Percentiles rank a stretch among this genome's conserved stretches.
Evolutionary conservation across 1,140 invertebrate species (phyloP).

Genomic region (Caenorhabditis briggsae): DNA sequence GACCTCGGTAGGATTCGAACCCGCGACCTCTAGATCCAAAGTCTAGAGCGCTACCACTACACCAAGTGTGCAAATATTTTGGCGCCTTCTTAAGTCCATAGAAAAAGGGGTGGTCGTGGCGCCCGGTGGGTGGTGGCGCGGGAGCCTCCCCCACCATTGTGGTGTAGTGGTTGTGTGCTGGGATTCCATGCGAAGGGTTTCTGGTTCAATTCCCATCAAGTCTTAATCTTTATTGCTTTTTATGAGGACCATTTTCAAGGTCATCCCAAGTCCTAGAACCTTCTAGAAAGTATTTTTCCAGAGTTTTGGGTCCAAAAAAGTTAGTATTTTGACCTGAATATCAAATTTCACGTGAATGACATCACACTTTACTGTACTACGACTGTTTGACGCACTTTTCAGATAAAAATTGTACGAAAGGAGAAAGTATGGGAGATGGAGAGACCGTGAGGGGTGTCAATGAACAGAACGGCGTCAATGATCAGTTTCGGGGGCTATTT

Average conservation of each 20-base stretch:
- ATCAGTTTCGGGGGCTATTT: constrained; percentile 10
- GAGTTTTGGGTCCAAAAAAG: neutral
- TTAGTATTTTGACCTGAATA: neutral
- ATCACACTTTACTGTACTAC: neutral
- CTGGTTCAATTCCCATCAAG: too few species aligned
- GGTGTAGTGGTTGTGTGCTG: too few species aligned
- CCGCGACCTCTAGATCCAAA: too few species aligned
- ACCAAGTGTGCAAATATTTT: too few species aligned
- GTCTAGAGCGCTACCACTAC: too few species aligned
- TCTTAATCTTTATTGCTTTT: neutral
- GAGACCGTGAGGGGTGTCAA: neutral
- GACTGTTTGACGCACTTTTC: neutral
- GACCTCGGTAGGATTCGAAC: too few species aligned
- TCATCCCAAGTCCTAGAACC: neutral
- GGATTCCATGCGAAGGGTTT: too few species aligned
- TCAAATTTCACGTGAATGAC: constrained; percentile 9
- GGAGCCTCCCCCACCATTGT: too few species aligned
- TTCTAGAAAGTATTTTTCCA: too few species aligned
- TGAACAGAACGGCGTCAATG: constrained; percentile 13
- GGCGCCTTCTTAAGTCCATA: too few species aligned
- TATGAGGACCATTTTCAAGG: neutral
- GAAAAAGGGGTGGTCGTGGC: too few species aligned
- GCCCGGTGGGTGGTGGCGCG: too few species aligned
- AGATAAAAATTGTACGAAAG: neutral
- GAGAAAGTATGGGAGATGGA: neutral